A percentile compares a stretch with the other conserved stretches of the same genome.
Conservation (phyloP, 2,888 invertebrate species). For the Andrena bucephala region DNA sequence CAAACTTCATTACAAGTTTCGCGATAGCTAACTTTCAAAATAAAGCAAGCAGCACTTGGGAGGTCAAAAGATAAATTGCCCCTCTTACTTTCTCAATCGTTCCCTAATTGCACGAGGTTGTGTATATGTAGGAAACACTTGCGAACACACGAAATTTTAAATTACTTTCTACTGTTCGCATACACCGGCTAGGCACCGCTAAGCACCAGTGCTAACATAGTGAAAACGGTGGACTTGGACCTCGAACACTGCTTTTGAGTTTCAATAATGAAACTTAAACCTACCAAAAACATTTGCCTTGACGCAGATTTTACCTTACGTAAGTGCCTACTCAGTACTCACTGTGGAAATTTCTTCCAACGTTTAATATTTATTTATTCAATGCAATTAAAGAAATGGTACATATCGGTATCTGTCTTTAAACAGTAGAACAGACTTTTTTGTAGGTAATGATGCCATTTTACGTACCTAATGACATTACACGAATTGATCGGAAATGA, state of each 20-base stretch:
- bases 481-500: too few species aligned
- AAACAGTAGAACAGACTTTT: too few species aligned
- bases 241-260: constrained; percentile 3
- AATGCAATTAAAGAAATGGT: too few species aligned
- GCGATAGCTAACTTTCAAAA: neutral
- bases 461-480: too few species aligned
- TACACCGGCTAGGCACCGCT: constrained; percentile 50
- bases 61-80: constrained; percentile 8
- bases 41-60: neutral
- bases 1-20: neutral
- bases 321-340: too few species aligned
- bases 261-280: neutral
- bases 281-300: neutral
- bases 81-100: constrained; percentile 53
- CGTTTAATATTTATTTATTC: too few species aligned
- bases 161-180: constrained; percentile 76
- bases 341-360: too few species aligned
- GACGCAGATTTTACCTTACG: neutral
- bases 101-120: constrained; percentile 28
- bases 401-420: too few species aligned
- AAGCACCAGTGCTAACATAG: constrained; percentile 41
- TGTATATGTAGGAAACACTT: constrained; percentile 4
- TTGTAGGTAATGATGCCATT: too few species aligned
- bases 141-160: constrained; percentile 71
- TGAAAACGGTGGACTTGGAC: neutral